Evolutionary conservation across 2,797 vertebrate genomes (phyloP).

Genomic region (Chiroxiphia lanceolata): DNA sequence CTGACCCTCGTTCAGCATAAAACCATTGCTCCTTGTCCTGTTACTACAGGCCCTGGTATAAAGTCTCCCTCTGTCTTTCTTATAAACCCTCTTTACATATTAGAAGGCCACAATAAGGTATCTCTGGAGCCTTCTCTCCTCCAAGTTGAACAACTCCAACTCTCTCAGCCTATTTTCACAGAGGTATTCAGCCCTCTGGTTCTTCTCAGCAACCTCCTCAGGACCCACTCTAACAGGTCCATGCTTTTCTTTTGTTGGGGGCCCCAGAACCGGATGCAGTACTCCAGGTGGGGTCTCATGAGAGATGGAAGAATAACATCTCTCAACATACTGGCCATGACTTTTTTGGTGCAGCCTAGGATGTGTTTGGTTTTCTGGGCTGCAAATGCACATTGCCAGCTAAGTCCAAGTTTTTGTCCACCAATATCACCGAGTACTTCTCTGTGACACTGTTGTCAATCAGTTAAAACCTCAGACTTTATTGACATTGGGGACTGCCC

Average conservation of each 20-base stretch:
- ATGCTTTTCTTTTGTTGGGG: background rate
- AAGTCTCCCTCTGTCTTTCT: background rate
- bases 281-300: background rate
- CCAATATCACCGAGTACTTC: background rate
- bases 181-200: background rate
- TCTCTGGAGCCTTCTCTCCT: background rate
- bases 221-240: background rate
- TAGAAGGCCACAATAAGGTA: background rate
- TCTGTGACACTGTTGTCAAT: background rate
- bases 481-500: background rate
- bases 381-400: background rate
- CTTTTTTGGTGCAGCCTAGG: background rate
- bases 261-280: background rate
- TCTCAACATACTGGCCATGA: rapidly evolving
- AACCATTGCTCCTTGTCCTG: background rate
- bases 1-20: background rate
- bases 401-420: background rate
- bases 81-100: background rate
- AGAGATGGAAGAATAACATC: background rate
- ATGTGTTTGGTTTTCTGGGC: background rate
- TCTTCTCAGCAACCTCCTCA: rapidly evolving
- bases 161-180: background rate
- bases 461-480: background rate
- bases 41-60: background rate
- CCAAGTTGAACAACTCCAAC: background rate